Percentiles rank a stretch among this genome's conserved stretches.
phyloP scores from a whole-genome alignment of 2,888 invertebrate species.

The Neoaliturus tenellus region DNA sequence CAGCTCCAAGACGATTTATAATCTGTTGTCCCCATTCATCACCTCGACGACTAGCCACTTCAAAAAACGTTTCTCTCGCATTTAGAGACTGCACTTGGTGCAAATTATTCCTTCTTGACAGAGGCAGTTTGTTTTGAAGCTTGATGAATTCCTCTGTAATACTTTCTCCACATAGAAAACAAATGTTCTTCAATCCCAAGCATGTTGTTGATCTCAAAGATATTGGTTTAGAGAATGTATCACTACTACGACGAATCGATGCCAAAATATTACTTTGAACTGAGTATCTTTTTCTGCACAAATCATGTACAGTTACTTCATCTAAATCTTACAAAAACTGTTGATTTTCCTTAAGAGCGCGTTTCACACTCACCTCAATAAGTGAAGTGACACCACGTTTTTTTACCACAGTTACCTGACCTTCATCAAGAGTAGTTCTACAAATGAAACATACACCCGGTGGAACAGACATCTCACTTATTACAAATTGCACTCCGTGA shows the following conservation, averaged over 20 bases:
- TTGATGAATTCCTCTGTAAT: background rate
- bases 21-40: slow-evolving; percentile 17
- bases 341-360: background rate
- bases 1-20: slow-evolving; percentile 9
- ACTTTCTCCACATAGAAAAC: slow-evolving; percentile 25
- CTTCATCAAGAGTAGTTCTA: slow-evolving; percentile 20
- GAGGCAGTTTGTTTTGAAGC: background rate
- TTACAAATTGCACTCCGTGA: background rate
- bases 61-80: slow-evolving; percentile 1
- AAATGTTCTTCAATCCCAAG: slow-evolving; percentile 2
- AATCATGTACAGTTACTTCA: slow-evolving; percentile 36
- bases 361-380: slow-evolving; percentile 55
- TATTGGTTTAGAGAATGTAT: slow-evolving; percentile 38
- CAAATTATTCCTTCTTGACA: background rate
- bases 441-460: slow-evolving; percentile 4
- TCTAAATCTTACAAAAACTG: background rate
- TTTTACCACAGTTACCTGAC: slow-evolving; percentile 30
- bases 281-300: slow-evolving; percentile 51
- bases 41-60: slow-evolving; percentile 14
- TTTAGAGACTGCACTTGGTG: background rate
- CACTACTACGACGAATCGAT: slow-evolving; percentile 40
- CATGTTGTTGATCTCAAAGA: background rate
- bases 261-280: slow-evolving; percentile 54
- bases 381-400: slow-evolving; percentile 38
- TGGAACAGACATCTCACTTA: background rate